Base-by-base conservation (phyloP, 2,797 vertebrate species). In the Acrossocheilus wenchowensis region DNA sequence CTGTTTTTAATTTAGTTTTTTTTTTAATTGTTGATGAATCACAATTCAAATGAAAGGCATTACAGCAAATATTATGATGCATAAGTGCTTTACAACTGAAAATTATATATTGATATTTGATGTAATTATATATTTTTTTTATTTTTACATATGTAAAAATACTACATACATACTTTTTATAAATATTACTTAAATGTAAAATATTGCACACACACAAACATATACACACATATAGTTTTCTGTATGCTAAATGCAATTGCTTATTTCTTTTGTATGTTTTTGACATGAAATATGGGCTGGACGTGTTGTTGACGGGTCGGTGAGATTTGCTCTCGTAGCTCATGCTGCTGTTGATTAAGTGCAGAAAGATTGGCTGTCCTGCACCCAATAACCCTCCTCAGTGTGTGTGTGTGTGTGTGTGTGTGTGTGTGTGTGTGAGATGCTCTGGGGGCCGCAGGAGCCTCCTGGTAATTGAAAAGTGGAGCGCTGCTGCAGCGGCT, bases 401-500 rank as follows among this genome's bases (percentile, higher is more conserved):
- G 2, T 60, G 26, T 10, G 82, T 15, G 12, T 30, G 12, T 23
- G 74, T 23, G 77, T 5, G 57, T n/a, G 82, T 48, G 81, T 34
- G 82, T 36, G 26, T 10, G 82, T 15, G 12, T 23, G 77, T 5
- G 57, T n/a, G 82, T 48, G 81, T 34, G 82, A 36, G 80, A 54
- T 62, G 81, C 79, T 87, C 85, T 89, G 78, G 85, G 85, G 90
- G 86, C 66, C 74, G 89, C 90, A 87, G 90, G 92, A 90, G 92
- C 90, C 93, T 94, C 92, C 91, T 91, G 81, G 94, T 95, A 95
- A 95, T 95, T 95, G 95, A 95, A 95, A 95, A 95, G 92, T 93
- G 85, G 92, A 90, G 93, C 87, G 82, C 85, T 78, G 81, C 88
- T 75, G 88, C 89, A 79, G 83, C 83, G 89, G 92, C 93, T 92